A percentile compares a stretch with the other conserved stretches of the same genome.
Evolutionary conservation across 2,113 vertebrate species (phyloP).

Genomic region (Calidris pygmaea): DNA sequence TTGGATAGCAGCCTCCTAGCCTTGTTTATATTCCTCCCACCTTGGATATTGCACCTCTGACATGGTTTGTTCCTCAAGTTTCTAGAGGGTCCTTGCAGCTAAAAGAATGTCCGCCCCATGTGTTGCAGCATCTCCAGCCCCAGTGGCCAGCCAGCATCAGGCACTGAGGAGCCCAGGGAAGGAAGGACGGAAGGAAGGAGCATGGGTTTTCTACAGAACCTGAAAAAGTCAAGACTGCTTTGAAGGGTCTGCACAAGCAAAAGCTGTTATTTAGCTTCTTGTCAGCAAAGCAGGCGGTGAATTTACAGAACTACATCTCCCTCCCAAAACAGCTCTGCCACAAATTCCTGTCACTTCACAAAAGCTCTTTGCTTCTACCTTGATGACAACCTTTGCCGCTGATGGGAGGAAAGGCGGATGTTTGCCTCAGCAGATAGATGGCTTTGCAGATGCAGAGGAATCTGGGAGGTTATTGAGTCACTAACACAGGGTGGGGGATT

Average conservation of each 20-base stretch:
- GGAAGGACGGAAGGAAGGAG: not conserved
- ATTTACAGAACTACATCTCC: not conserved
- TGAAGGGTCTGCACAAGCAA: not conserved
- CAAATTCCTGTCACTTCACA: not conserved
- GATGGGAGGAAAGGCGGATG: not conserved
- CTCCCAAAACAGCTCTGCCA: not conserved
- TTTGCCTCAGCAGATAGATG: not conserved
- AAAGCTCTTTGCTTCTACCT: not conserved
- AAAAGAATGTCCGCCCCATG: not conserved
- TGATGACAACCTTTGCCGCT: not conserved
- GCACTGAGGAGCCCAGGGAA: not conserved
- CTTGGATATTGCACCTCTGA: not conserved
- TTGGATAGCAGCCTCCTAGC: not conserved
- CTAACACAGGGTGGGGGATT: not conserved
- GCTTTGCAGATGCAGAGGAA: slow-evolving; percentile 14
- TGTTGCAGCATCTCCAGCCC: not conserved
- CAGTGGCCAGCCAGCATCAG: not conserved
- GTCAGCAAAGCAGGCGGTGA: not conserved
- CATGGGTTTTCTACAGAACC: not conserved
- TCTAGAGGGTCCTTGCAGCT: not conserved
- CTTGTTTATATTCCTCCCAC: not conserved
- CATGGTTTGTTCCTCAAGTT: not conserved
- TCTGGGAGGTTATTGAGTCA: slow-evolving; percentile 18
- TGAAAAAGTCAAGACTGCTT: not conserved
- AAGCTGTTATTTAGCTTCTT: not conserved